Evolutionary conservation across 1,140 invertebrate genomes (phyloP), one percentile per base, ranked within the genome.

Genomic region (Subanguina moxae): DNA sequence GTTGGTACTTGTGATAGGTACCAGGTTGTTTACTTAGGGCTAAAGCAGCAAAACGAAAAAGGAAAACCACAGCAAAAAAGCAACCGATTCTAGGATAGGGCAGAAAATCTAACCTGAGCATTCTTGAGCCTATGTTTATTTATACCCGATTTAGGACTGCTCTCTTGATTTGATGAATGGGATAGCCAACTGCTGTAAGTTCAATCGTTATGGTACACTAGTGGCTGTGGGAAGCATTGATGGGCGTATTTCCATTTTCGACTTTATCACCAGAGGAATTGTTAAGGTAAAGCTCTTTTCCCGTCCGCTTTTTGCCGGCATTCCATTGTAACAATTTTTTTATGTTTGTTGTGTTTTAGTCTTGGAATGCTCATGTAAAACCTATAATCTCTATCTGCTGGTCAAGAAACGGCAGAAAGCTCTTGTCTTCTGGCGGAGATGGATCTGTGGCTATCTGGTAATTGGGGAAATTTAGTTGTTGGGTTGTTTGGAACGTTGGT

Each of bases 311-410:
- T 45, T 45, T 45, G 43, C 43, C n/a, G 11, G n/a, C 43, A 45
- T 45, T 45, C n/a, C 43, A 45, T 45, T 52, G 15, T 3, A 52
- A 7, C n/a, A 7, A 52, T 52, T 52, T 25, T 52, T 25, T 25
- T 8, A 5, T 7, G 3, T 21, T 21, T 7, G 17, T 25, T 72
- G 17, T 21, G n/a, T 62, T 73, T 77, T 58, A 74, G 72, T 19
- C 74, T 8, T 74, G 73, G 73, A 67, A 46, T 48, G 75, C 68
- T 17, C 73, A 74, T 65, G 73, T 74, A 30, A 77, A 77, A 30
- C 74, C 73, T 45, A 68, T 72, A 19, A 64, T 70, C 42, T 74
- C 73, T 28, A 32, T 74, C 15, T 64, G 25, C 3, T 74, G 74
- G 75, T 77, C 75, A 1, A 75, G 73, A 9, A 77, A 62, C 23